phyloP scores from a whole-genome alignment of 2,113 vertebrate genomes.

The Pterophyllum scalare region DNA sequence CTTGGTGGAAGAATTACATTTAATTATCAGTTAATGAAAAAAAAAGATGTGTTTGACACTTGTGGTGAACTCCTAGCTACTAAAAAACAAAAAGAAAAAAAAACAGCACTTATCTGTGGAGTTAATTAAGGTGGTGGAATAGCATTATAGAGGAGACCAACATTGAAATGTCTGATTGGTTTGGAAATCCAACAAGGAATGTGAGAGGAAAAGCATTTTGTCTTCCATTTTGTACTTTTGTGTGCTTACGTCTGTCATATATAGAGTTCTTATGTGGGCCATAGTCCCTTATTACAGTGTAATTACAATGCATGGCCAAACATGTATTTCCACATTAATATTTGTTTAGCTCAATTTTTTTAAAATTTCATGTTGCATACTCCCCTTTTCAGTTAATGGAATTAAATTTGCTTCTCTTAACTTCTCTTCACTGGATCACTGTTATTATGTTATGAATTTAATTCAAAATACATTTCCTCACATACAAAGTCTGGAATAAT shows the following conservation, averaged over 20 bases:
- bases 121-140: constrained; percentile 30
- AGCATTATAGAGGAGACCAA: background rate
- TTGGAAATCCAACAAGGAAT: background rate
- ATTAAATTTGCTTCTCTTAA: background rate
- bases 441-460: background rate
- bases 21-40: constrained; percentile 37
- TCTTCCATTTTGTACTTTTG: background rate
- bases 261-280: background rate
- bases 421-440: background rate
- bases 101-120: background rate
- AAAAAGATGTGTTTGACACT: constrained; percentile 35
- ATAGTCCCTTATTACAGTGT: too few relatives aligned
- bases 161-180: background rate
- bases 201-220: background rate
- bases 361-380: background rate
- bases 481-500: background rate
- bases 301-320: too few relatives aligned
- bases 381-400: rapidly evolving
- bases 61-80: constrained; percentile 5
- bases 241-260: background rate
- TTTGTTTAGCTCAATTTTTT: too few relatives aligned
- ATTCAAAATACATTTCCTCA: background rate
- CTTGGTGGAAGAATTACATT: constrained; percentile 12
- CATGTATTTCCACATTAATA: too few relatives aligned
- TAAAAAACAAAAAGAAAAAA: too few relatives aligned